Percentiles rank a stretch among this genome's conserved stretches.
Conservation (phyloP, 2,797 vertebrate genomes). For the Tangara arthus region DNA sequence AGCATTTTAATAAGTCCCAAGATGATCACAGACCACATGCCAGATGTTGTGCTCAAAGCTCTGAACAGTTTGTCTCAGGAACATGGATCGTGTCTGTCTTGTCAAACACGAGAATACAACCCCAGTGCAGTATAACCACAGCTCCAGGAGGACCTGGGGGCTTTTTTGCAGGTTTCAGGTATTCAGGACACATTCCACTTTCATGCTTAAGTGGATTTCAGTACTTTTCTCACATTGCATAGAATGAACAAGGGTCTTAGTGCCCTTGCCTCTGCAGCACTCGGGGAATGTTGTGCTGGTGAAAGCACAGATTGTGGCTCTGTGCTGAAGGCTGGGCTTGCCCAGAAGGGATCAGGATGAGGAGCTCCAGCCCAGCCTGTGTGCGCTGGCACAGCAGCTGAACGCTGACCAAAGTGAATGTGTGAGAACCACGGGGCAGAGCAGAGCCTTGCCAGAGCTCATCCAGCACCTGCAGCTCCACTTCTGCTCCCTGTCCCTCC, state of each 20-base stretch:
- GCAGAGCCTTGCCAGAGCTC: not conserved
- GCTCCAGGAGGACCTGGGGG: accelerated
- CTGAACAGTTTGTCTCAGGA: conserved; percentile 81
- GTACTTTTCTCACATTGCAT: not conserved
- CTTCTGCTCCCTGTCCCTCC: not conserved
- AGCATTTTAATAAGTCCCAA: conserved; percentile 91
- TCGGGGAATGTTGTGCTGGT: not conserved
- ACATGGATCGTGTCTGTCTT: conserved; percentile 72
- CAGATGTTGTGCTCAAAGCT: conserved; percentile 83
- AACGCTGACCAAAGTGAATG: not conserved
- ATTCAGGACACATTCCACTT: not conserved
- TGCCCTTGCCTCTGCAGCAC: not conserved
- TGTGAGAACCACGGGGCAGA: accelerated
- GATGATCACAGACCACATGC: conserved; percentile 96
- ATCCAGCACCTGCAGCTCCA: accelerated
- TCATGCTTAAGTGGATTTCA: not conserved
- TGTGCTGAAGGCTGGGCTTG: not conserved
- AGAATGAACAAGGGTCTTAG: not conserved
- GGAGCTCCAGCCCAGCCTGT: not conserved
- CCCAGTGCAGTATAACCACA: not conserved
- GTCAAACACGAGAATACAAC: conserved; percentile 66
- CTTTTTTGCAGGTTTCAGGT: not conserved
- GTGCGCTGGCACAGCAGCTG: accelerated
- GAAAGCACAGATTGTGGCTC: not conserved
- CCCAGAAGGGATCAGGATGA: accelerated